A percentile compares a stretch with the other conserved stretches of the same genome.
These are phyloP conservation scores for Erebia aethiops DNA, from an alignment of 2,888 invertebrate genomes.

Conservation along the genomic window DNA sequence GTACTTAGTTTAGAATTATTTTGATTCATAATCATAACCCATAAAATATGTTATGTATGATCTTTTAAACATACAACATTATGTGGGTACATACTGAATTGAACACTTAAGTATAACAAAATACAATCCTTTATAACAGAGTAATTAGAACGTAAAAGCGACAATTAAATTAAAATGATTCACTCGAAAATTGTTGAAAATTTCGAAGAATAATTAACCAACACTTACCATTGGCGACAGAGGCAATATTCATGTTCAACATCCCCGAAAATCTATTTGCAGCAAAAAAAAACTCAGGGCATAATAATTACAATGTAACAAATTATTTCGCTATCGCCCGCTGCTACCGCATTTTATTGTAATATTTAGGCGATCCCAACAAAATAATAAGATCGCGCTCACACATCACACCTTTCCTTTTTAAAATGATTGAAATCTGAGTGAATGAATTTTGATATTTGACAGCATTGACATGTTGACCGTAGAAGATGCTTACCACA, in stretches of 20 bases:
- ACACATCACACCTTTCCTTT: slow-evolving; percentile 63
- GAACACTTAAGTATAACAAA: background rate
- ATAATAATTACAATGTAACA: slow-evolving; percentile 71
- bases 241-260: slow-evolving; percentile 74
- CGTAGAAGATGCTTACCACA: no score
- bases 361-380: slow-evolving; percentile 45
- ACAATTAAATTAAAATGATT: slow-evolving; percentile 20
- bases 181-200: slow-evolving; percentile 17
- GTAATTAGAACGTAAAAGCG: background rate
- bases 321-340: slow-evolving; percentile 51
- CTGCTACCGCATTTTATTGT: slow-evolving; percentile 76
- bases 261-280: slow-evolving; percentile 67
- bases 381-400: slow-evolving; percentile 53
- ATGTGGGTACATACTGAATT: no score
- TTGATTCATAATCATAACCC: no score
- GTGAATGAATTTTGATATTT: no score
- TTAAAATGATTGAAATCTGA: no score
- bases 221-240: slow-evolving; percentile 74
- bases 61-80: no score
- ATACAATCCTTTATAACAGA: background rate
- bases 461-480: no score
- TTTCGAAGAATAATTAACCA: slow-evolving; percentile 28
- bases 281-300: slow-evolving; percentile 72
- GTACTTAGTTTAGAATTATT: no score
- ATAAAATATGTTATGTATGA: no score